Conservation (phyloP, 2,113 vertebrate genomes). For the Onychorhynchus coronatus region DNA sequence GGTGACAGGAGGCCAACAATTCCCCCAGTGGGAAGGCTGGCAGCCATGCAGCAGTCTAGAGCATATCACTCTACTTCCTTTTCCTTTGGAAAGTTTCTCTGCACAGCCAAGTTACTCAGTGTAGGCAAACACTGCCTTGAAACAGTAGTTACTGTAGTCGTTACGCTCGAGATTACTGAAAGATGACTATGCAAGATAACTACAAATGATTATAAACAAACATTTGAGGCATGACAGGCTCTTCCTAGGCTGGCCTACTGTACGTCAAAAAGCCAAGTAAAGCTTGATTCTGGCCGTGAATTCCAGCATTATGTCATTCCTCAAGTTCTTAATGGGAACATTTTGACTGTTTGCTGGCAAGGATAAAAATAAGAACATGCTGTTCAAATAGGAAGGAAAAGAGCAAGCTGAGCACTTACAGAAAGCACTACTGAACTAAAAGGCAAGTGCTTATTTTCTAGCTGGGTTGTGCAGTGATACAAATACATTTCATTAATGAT, state of each 20-base stretch:
- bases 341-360: constrained; percentile 14
- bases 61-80: background rate
- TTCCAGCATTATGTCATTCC: background rate
- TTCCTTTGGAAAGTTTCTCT: background rate
- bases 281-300: background rate
- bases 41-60: background rate
- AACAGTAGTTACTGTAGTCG: constrained; percentile 2
- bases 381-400: background rate
- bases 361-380: background rate
- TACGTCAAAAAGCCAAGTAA: background rate
- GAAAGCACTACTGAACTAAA: background rate
- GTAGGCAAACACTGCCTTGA: background rate
- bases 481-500: background rate
- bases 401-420: background rate
- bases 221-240: background rate
- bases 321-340: background rate
- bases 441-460: background rate
- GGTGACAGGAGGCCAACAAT: background rate
- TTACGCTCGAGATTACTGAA: background rate
- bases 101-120: background rate
- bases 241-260: background rate
- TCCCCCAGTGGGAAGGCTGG: background rate
- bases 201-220: constrained; percentile 20
- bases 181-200: constrained; percentile 33
- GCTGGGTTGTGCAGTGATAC: background rate